Evolutionary conservation across 2,113 vertebrate genomes (phyloP).

Genomic region (chimpanzee (Pan troglodytes)): NHGRI_mPanTro3-v2.1_pri NC_086015.1:81731001-81731500

Average conservation of each 20-base stretch:
- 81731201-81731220: neutral
- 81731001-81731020: neutral
- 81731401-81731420: constrained; percentile 78
- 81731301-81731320: constrained; percentile 63
- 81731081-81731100: neutral
- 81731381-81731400: constrained; percentile 62
- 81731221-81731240: constrained; percentile 63
- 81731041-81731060: neutral
- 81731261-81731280: constrained; percentile 60
- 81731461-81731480: constrained; percentile 73
- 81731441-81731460: constrained; percentile 84
- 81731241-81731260: constrained; percentile 58
- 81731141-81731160: neutral
- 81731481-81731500: constrained; percentile 76
- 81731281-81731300: constrained; percentile 61
- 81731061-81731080: neutral
- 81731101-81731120: neutral
- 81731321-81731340: constrained; percentile 67
- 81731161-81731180: constrained; percentile 6
- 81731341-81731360: constrained; percentile 66
- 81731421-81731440: constrained; percentile 89
- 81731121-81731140: neutral
- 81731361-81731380: constrained; percentile 46
- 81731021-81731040: neutral
- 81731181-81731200: neutral